Conservation (phyloP, 2,888 invertebrate genomes). For the Lycia hirtaria region DNA sequence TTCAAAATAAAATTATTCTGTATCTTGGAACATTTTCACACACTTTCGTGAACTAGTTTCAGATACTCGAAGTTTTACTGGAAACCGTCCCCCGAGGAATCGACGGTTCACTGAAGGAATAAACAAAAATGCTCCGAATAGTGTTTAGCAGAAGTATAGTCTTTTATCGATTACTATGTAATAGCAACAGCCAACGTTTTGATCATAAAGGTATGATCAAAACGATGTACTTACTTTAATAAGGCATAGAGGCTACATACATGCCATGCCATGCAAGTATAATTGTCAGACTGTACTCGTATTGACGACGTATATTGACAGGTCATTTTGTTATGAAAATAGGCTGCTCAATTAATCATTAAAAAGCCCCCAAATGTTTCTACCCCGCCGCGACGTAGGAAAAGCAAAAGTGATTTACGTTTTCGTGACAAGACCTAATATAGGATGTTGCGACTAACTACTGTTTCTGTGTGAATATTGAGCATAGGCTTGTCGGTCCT, state of each 20-base stretch:
- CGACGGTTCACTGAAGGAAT: neutral
- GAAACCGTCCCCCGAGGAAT: neutral
- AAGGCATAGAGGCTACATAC: too few species aligned
- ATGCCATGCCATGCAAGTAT: too few species aligned
- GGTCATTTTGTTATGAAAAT: slow-evolving; percentile 21
- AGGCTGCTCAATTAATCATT: slow-evolving; percentile 34
- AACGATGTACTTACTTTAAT: neutral
- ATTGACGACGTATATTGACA: slow-evolving; percentile 1
- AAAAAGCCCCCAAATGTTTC: slow-evolving; percentile 14
- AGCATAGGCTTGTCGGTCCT: slow-evolving; percentile 13
- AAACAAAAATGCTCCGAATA: neutral
- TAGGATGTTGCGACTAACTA: slow-evolving; percentile 15
- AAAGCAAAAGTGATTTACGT: slow-evolving; percentile 35
- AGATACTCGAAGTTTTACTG: neutral
- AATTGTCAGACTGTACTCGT: neutral
- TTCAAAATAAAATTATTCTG: too few species aligned
- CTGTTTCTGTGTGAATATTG: slow-evolving; percentile 16
- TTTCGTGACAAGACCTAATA: slow-evolving; percentile 36
- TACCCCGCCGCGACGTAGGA: slow-evolving; percentile 17
- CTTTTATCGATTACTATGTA: too few species aligned
- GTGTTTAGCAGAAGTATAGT: neutral
- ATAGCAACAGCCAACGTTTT: too few species aligned
- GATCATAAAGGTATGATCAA: neutral
- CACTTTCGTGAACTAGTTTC: neutral
- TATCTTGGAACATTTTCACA: neutral